phyloP scores from a whole-genome alignment of 2,888 invertebrate genomes.

The Camptogramma bilineatum region DNA sequence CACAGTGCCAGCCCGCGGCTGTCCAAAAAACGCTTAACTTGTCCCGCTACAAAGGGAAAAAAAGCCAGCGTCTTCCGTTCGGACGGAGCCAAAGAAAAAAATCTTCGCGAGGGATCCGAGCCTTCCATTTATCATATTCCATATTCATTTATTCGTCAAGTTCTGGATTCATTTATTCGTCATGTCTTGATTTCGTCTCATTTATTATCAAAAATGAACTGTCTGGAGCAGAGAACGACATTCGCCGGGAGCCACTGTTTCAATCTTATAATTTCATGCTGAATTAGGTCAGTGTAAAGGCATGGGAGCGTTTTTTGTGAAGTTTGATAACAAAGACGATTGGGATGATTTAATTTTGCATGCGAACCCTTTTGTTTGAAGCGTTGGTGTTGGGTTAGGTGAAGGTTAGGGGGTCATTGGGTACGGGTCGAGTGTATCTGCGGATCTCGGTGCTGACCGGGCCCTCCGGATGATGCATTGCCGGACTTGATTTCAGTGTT shows the following conservation, averaged over 20 bases:
- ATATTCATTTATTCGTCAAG: conserved; percentile 86
- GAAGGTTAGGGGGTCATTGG: conserved; percentile 63
- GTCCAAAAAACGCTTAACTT: conserved; percentile 85
- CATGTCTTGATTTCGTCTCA: conserved; percentile 86
- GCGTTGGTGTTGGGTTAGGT: conserved; percentile 40
- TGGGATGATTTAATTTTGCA: conserved; percentile 45
- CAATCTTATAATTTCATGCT: conserved; percentile 83
- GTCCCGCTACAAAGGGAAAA: conserved; percentile 85
- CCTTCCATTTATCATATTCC: conserved; percentile 85
- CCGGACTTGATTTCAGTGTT: conserved; percentile 46
- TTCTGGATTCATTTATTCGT: conserved; percentile 87
- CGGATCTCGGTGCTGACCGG: conserved; percentile 67
- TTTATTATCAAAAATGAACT: conserved; percentile 87
- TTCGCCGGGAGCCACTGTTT: conserved; percentile 79
- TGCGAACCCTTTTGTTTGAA: conserved; percentile 47
- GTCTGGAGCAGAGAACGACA: conserved; percentile 81
- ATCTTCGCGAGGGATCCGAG: conserved; percentile 83
- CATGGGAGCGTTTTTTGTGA: conserved; percentile 49
- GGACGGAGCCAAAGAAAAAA: conserved; percentile 83
- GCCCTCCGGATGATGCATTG: conserved; percentile 68
- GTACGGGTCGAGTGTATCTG: conserved; percentile 55
- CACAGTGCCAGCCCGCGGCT: conserved; percentile 71
- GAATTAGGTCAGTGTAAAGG: conserved; percentile 69
- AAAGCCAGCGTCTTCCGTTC: conserved; percentile 85
- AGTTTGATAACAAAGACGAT: conserved; percentile 47